phyloP scores from a whole-genome alignment of 2,888 invertebrate genomes.

The Pseudococcus viburni region DNA sequence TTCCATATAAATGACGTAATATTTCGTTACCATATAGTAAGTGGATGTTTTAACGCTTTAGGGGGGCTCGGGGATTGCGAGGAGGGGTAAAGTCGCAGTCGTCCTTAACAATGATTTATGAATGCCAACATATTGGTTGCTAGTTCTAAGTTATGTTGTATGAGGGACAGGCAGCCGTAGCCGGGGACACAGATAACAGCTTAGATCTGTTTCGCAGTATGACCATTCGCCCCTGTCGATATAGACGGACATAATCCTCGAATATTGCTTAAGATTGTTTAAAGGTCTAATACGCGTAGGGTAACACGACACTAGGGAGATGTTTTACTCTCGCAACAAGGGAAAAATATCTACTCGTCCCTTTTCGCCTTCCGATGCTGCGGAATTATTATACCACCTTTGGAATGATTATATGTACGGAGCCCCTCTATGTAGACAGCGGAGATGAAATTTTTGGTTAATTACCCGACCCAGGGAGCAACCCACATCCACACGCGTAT shows the following conservation, averaged over 20 bases:
- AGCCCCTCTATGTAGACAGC: background rate
- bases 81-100: constrained; percentile 60
- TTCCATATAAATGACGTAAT: constrained; percentile 67
- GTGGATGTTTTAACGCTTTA: constrained; percentile 61
- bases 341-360: constrained; percentile 28
- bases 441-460: constrained; percentile 38
- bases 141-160: constrained; percentile 63
- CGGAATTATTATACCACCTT: constrained; percentile 49
- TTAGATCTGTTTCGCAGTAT: constrained; percentile 60
- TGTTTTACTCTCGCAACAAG: constrained; percentile 4
- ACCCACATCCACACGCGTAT: background rate
- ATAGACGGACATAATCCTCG: constrained; percentile 66
- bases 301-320: constrained; percentile 33
- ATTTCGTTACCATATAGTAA: constrained; percentile 60
- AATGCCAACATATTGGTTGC: constrained; percentile 67
- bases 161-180: background rate
- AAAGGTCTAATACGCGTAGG: constrained; percentile 60
- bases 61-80: background rate
- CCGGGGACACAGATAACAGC: constrained; percentile 61
- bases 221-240: constrained; percentile 62
- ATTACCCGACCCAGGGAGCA: background rate
- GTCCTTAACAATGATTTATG: constrained; percentile 67
- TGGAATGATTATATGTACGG: constrained; percentile 5
- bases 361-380: background rate
- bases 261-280: constrained; percentile 67